Evolutionary conservation across 2,797 vertebrate species (phyloP).

Genomic region (Alosa sapidissima): DNA sequence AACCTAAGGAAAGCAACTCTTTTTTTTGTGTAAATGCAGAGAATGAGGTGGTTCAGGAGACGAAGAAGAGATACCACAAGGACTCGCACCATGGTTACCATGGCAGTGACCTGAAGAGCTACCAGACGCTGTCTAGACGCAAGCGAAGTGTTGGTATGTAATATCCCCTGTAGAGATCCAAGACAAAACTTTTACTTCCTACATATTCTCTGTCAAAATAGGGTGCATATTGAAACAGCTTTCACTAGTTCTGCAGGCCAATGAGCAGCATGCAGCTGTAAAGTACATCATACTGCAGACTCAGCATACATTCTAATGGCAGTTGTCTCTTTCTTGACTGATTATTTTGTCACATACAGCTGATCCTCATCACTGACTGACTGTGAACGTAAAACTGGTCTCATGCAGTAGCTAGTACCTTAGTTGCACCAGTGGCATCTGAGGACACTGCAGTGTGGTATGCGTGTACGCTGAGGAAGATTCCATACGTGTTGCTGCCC

Average conservation of each 20-base stretch:
- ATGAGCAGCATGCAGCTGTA: background rate
- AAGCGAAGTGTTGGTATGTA: conserved; percentile 85
- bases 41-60: conserved; percentile 81
- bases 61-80: conserved; percentile 78
- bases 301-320: too few relatives aligned
- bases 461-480: conserved; percentile 22
- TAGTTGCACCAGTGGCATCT: background rate
- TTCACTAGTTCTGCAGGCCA: background rate
- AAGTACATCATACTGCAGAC: background rate
- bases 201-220: background rate
- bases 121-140: conserved; percentile 80
- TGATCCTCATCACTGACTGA: background rate
- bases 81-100: conserved; percentile 69
- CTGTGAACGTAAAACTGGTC: background rate
- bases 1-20: background rate
- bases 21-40: conserved; percentile 46
- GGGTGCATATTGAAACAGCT: background rate
- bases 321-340: background rate
- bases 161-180: conserved; percentile 39
- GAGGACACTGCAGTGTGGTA: background rate
- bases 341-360: background rate
- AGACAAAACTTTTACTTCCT: background rate
- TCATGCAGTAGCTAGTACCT: background rate
- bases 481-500: conserved; percentile 42
- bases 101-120: conserved; percentile 76